These are phyloP conservation scores for Drosophila simulans DNA, from an alignment of 1,140 invertebrate species.

Conservation along the genomic window DNA sequence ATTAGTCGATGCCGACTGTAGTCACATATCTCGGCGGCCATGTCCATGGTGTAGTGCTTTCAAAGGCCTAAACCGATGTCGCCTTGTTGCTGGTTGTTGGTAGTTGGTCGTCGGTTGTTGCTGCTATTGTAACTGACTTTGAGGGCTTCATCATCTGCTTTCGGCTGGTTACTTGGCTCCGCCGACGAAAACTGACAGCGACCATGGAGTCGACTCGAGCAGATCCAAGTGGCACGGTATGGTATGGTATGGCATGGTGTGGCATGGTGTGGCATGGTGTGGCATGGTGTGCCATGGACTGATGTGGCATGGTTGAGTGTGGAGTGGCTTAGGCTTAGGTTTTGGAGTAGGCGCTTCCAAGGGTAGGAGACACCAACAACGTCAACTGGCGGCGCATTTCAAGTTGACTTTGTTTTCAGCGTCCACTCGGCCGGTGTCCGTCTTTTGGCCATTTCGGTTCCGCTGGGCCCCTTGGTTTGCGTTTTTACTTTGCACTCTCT, in stretches of 20 bases:
- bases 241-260: not conserved
- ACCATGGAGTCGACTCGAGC: conserved; percentile 44
- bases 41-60: conserved; percentile 64
- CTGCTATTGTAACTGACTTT: conserved; percentile 67
- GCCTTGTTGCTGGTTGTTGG: conserved; percentile 53
- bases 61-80: conserved; percentile 82
- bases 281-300: conserved; percentile 1
- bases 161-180: conserved; percentile 69
- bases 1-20: not conserved
- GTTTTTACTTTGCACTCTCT: conserved; percentile 46
- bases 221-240: conserved; percentile 19
- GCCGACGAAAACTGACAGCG: conserved; percentile 77
- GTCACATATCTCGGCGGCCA: conserved; percentile 33
- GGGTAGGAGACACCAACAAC: conserved; percentile 66
- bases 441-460: conserved; percentile 21
- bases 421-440: conserved; percentile 26
- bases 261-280: conserved; percentile 6
- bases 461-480: conserved; percentile 42
- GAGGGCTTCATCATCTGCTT: conserved; percentile 83
- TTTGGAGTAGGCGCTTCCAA: conserved; percentile 74
- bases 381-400: conserved; percentile 74
- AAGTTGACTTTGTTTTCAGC: conserved; percentile 82
- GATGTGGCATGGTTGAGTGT: conserved; percentile 3
- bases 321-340: conserved; percentile 78
- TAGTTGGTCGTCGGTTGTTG: conserved; percentile 34